phyloP scores from a whole-genome alignment of 2,888 invertebrate species.

The Aleiodes testaceus region DNA sequence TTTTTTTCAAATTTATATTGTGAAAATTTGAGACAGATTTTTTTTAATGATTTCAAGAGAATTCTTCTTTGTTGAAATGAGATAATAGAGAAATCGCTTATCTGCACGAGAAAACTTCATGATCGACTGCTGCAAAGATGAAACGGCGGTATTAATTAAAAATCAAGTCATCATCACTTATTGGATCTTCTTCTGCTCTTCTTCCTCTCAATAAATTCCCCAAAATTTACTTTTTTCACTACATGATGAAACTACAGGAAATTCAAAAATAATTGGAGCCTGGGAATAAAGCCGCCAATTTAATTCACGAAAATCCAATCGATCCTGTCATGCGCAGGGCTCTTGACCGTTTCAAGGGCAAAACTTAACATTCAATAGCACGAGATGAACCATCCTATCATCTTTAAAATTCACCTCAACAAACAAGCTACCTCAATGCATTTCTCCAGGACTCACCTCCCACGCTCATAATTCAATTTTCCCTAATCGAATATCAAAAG shows the following conservation, averaged over 20 bases:
- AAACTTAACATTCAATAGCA: not conserved
- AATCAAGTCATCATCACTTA: not conserved
- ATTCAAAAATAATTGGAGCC: slow-evolving; percentile 6
- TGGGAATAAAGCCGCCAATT: slow-evolving; percentile 47
- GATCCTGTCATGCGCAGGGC: slow-evolving; percentile 51
- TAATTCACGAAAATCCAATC: slow-evolving; percentile 50
- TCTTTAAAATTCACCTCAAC: no score
- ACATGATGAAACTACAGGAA: no score
- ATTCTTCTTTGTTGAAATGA: not conserved
- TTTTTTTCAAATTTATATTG: no score
- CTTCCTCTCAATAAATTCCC: no score
- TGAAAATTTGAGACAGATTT: not conserved
- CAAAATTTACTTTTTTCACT: no score
- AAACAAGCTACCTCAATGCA: no score
- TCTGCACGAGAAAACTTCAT: slow-evolving; percentile 1
- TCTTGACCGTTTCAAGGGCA: slow-evolving; percentile 37
- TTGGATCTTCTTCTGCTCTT: not conserved
- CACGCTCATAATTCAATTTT: no score
- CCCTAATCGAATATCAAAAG: no score
- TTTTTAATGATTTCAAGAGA: not conserved
- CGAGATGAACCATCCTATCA: not conserved
- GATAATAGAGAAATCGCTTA: slow-evolving; percentile 6
- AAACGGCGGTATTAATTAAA: not conserved
- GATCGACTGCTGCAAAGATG: not conserved
- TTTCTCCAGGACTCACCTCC: no score